Conservation (phyloP, 2,797 vertebrate genomes). For the Lerista edwardsae region DNA sequence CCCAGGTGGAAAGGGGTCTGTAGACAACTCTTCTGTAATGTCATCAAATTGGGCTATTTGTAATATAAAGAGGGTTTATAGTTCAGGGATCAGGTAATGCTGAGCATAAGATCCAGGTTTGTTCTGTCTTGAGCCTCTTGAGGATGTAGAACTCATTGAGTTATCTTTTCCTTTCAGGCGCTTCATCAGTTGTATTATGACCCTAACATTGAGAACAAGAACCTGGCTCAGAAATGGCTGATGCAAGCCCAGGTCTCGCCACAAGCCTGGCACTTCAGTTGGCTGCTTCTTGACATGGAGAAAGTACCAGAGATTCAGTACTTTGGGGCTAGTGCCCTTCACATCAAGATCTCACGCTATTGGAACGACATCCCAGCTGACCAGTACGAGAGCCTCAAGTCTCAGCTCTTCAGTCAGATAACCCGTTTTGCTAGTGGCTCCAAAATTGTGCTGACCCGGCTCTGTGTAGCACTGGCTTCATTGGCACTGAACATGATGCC, state of each 20-base stretch:
- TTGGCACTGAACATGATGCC: constrained; percentile 99
- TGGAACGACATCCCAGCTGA: constrained; percentile 97
- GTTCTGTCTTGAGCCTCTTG: neutral
- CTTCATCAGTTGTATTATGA: constrained; percentile 98
- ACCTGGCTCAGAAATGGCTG: constrained; percentile 99
- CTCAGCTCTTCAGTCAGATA: constrained; percentile 96
- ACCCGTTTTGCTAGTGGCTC: constrained; percentile 94
- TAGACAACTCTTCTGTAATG: too few species aligned
- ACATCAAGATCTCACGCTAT: constrained; percentile 98
- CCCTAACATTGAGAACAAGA: constrained; percentile 99
- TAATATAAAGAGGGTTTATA: too few species aligned
- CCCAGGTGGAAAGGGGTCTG: too few species aligned
- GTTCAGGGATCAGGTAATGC: too few species aligned
- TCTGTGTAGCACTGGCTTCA: constrained; percentile 95
- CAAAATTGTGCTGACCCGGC: constrained; percentile 96
- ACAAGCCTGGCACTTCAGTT: constrained; percentile 99
- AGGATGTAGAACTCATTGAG: neutral
- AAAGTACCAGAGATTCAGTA: constrained; percentile 99
- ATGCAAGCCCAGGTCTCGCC: constrained; percentile 99
- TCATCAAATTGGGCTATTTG: too few species aligned
- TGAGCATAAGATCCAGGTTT: neutral
- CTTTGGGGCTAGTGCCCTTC: constrained; percentile 96
- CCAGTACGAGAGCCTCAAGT: constrained; percentile 96
- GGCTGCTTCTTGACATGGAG: constrained; percentile 92
- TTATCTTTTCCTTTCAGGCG: constrained; percentile 80